Percentiles rank a stretch among this genome's conserved stretches.
These are phyloP conservation scores for Jacana jacana DNA, from an alignment of 2,113 vertebrate species.

Conservation along the genomic window DNA sequence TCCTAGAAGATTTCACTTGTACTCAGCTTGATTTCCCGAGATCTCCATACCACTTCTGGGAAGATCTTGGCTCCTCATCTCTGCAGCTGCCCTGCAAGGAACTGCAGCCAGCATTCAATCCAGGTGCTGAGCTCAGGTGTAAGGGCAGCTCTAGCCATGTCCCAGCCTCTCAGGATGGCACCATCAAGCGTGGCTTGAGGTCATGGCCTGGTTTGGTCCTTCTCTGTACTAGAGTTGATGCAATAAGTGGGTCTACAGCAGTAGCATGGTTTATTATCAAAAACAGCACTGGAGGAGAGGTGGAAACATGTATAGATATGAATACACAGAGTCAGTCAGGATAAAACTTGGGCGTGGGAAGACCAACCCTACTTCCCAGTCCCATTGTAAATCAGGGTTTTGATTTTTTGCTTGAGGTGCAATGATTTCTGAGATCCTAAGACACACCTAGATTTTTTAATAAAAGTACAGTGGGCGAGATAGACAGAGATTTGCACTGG, in stretches of 20 bases:
- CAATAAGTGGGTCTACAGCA: background rate
- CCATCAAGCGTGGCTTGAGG: background rate
- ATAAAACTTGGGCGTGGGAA: background rate
- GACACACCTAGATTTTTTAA: background rate
- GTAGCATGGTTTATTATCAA: background rate
- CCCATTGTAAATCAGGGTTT: background rate
- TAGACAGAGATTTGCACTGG: background rate
- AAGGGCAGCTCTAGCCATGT: background rate
- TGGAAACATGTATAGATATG: background rate
- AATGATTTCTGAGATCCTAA: background rate
- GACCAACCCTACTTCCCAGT: background rate
- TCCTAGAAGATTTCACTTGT: background rate
- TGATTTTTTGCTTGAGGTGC: background rate
- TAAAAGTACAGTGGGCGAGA: background rate
- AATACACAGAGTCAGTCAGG: background rate
- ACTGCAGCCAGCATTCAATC: background rate
- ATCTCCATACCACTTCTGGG: background rate
- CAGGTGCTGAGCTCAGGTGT: background rate
- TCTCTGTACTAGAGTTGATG: background rate
- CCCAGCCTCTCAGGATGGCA: background rate
- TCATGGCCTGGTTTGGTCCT: background rate
- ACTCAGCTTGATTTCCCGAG: background rate
- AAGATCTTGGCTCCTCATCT: background rate
- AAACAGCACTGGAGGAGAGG: background rate
- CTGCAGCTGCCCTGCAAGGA: background rate